These are phyloP conservation scores for Heliconius ismenius DNA, from an alignment of 2,888 invertebrate species.

Conservation along the genomic window DNA sequence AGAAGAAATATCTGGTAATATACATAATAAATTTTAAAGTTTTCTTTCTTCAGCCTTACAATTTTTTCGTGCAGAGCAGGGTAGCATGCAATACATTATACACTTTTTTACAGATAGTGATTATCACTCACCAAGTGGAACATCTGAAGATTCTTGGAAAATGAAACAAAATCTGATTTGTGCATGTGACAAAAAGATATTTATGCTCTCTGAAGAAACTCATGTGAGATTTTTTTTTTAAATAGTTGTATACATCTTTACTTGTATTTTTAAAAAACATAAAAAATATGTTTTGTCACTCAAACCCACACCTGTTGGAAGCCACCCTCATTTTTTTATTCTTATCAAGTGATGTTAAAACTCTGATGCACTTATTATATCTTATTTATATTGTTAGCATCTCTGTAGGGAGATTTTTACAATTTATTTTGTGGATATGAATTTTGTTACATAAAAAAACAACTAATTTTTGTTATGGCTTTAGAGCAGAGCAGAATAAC, in stretches of 20 bases:
- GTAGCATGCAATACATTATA: not conserved
- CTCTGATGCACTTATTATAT: too few relatives aligned
- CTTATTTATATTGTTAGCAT: too few relatives aligned
- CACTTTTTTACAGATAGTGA: constrained; percentile 66
- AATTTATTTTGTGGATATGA: too few relatives aligned
- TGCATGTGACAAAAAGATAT: constrained; percentile 76
- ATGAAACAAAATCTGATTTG: constrained; percentile 76
- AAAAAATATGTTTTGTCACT: not conserved
- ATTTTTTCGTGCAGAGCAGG: not conserved
- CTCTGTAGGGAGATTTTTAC: too few relatives aligned
- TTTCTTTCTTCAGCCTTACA: not conserved
- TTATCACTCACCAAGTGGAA: constrained; percentile 74
- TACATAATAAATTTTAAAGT: not conserved
- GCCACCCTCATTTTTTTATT: too few relatives aligned
- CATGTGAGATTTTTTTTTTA: constrained; percentile 55
- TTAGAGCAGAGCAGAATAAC: too few relatives aligned
- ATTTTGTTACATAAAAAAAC: too few relatives aligned
- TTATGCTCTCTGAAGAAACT: constrained; percentile 75
- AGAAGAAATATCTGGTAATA: constrained; percentile 66
- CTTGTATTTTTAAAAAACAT: not conserved
- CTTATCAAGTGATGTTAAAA: too few relatives aligned
- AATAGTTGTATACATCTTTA: not conserved
- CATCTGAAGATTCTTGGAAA: constrained; percentile 78
- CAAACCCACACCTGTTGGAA: not conserved
- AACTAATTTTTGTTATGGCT: too few relatives aligned